Base-by-base conservation (phyloP, 2,113 vertebrate species). In the Empidonax alnorum region DNA sequence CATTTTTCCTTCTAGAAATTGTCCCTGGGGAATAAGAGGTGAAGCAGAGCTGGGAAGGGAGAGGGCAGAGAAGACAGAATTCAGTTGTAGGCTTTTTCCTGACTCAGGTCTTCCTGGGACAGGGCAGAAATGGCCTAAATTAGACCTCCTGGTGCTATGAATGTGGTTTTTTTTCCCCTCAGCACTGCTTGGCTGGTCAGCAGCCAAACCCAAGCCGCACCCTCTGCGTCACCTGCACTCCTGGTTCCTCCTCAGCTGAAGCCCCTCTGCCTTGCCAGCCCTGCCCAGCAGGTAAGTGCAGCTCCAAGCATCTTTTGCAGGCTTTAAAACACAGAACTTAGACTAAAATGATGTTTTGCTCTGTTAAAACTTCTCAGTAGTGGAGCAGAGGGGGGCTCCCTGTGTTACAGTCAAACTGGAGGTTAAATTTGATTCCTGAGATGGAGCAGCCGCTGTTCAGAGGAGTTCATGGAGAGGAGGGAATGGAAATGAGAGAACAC, bases 221-320 rank as follows among this genome's bases (percentile, higher is more conserved):
- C 7, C 78, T 41, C 13, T 99, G 98, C 73, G 79, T 96, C 21
- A 71, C 96, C 87, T 98, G 98, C 42, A 9, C 83, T 53, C 93
- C 95, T 10, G 98, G 97, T 20, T 96, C 96, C 87, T 98, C 95
- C 94, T 97, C 98, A 63, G 86, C 94, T 28, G 77, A 96, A 63
- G 98, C 96, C 31, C 50, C 94, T 46, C 49, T 61, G 21, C 93
- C 86, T 14, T 98, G 98, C 95, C 96, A 98, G 65, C 96, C 88
- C 53, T 99, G 98, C 97, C 98, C 98, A n/a, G 89, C 97, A 98
- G 98, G 99, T 99, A 96, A 73, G 94, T 23, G 1, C 41, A 8
- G 7, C 71, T 23, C 47, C 7, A 1, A 7, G 31, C 2, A 2
- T 55, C 58, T 44, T 15, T 52, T 49, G 25, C 6, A 23, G 30